Percentiles rank a stretch among this genome's conserved stretches.
Conservation (phyloP, 2,888 invertebrate genomes). For the Fabriciana adippe region DNA sequence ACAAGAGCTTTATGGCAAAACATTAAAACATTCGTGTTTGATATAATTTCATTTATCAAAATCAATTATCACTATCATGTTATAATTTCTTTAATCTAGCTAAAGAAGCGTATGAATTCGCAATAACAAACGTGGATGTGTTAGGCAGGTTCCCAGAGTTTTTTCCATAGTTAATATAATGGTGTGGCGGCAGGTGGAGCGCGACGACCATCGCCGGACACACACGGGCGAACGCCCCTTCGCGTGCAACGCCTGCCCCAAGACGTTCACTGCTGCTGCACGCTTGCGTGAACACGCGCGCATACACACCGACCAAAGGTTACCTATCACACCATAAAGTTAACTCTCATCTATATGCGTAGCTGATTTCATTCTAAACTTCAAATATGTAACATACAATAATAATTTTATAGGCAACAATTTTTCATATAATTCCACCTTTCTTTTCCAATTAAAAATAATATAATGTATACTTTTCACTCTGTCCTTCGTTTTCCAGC, state of each 20-base stretch:
- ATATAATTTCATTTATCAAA: background rate
- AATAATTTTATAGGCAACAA: too few species aligned
- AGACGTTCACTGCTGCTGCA: conserved; percentile 79
- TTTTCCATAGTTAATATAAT: conserved; percentile 29
- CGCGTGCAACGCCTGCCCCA: conserved; percentile 74
- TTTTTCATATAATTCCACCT: too few species aligned
- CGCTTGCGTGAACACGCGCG: conserved; percentile 77
- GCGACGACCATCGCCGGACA: conserved; percentile 78
- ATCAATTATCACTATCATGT: conserved; percentile 1
- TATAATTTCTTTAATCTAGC: background rate
- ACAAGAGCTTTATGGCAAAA: background rate
- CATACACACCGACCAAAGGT: conserved; percentile 79
- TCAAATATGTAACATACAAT: too few species aligned
- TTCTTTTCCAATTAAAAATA: too few species aligned
- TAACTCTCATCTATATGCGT: background rate
- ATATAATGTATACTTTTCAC: too few species aligned
- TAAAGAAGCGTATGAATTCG: conserved; percentile 5
- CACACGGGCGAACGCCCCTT: conserved; percentile 79
- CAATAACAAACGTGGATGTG: conserved; percentile 1
- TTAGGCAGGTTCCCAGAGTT: conserved; percentile 40
- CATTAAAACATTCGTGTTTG: background rate
- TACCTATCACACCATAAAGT: conserved; percentile 28
- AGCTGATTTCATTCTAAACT: background rate
- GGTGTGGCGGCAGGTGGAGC: conserved; percentile 68
- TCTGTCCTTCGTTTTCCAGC: too few species aligned